Percentiles rank a stretch among this genome's conserved stretches.
These are phyloP conservation scores for Cyprinella venusta DNA, from an alignment of 2,797 vertebrate species.

Conservation along the genomic window DNA sequence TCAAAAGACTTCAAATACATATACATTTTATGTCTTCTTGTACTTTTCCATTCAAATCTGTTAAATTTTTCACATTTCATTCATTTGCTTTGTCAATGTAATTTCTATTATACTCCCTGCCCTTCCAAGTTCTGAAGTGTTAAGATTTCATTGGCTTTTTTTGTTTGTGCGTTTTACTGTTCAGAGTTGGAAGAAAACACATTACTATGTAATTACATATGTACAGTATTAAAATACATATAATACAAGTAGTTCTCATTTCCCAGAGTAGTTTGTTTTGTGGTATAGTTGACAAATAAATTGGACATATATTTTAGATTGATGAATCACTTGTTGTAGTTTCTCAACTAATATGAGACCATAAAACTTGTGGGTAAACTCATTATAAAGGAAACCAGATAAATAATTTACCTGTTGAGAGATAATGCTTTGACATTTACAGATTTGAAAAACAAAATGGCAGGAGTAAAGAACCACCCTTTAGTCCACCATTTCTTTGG, in stretches of 20 bases:
- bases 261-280: neutral
- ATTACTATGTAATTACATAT: conserved; percentile 1
- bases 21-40: neutral
- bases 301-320: neutral
- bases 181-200: conserved; percentile 3
- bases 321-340: neutral
- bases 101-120: neutral
- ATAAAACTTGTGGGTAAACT: too few relatives aligned
- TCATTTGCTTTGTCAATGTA: conserved; percentile 20
- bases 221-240: neutral
- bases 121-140: neutral
- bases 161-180: neutral
- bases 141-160: neutral
- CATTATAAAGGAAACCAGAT: too few relatives aligned
- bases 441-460: too few relatives aligned
- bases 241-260: neutral
- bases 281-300: neutral
- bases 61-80: conserved; percentile 18
- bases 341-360: too few relatives aligned
- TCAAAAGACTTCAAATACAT: conserved; percentile 8
- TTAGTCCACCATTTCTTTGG: too few relatives aligned
- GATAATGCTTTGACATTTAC: too few relatives aligned
- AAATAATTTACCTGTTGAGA: too few relatives aligned
- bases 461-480: too few relatives aligned
- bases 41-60: neutral